Percentiles rank a stretch among this genome's conserved stretches.
Evolutionary conservation across 2,113 vertebrate genomes (phyloP).

Genomic region (Dasyornis broadbenti): DNA sequence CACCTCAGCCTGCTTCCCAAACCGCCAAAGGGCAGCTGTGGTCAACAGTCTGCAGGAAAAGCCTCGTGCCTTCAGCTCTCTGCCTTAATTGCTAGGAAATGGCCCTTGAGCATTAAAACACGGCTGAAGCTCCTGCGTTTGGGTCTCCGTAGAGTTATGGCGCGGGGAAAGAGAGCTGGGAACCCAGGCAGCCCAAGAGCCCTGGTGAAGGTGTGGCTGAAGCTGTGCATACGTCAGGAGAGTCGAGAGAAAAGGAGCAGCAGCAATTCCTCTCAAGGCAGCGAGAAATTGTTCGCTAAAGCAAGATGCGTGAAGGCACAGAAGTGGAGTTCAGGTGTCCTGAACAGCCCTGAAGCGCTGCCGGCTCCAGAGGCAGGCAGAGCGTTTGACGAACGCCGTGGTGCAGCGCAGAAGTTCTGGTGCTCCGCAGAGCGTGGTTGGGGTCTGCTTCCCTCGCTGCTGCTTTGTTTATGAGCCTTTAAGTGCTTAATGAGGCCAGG

Average conservation of each 20-base stretch:
- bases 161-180: not conserved
- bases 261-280: not conserved
- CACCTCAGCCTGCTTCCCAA: not conserved
- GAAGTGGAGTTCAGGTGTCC: not conserved
- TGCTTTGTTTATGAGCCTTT: not conserved
- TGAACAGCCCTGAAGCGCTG: not conserved
- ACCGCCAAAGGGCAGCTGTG: not conserved
- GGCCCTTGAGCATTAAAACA: not conserved
- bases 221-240: not conserved
- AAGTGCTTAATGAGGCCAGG: constrained; percentile 33
- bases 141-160: not conserved
- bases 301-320: not conserved
- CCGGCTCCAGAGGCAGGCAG: not conserved
- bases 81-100: constrained; percentile 25
- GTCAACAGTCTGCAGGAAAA: not conserved
- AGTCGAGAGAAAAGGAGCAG: not conserved
- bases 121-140: not conserved
- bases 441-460: not conserved
- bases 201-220: not conserved
- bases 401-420: not conserved
- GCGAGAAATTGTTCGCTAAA: not conserved
- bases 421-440: not conserved
- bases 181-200: not conserved
- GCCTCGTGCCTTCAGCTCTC: not conserved
- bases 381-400: not conserved